Conservation (phyloP, 1,140 invertebrate species). For the Paracyclopina nana region DNA sequence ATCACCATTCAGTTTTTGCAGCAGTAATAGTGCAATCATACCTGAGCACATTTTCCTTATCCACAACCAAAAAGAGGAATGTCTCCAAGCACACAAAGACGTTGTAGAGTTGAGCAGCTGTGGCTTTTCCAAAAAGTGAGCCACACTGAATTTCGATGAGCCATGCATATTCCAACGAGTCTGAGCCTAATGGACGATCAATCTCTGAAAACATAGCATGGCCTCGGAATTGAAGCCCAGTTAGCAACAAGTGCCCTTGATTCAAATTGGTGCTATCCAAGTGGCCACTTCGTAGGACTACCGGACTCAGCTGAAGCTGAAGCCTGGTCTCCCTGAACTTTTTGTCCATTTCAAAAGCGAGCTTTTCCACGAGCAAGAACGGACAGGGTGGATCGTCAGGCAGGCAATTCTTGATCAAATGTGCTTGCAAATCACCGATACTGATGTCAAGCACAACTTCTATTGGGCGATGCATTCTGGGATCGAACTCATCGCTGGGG, state of each 20-base stretch:
- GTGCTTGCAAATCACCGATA: constrained; percentile 82
- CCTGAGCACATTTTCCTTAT: constrained; percentile 71
- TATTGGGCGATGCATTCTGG: constrained; percentile 61
- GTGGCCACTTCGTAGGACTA: constrained; percentile 37
- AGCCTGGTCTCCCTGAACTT: constrained; percentile 67
- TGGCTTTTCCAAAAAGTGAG: constrained; percentile 31
- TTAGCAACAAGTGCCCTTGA: constrained; percentile 3
- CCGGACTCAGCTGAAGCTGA: constrained; percentile 71
- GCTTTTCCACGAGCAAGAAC: constrained; percentile 63
- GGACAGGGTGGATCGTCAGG: constrained; percentile 73
- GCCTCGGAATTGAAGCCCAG: constrained; percentile 43
- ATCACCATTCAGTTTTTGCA: too few relatives aligned
- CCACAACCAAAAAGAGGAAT: constrained; percentile 58
- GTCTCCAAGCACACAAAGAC: constrained; percentile 70
- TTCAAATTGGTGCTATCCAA: background rate
- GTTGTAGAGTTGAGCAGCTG: constrained; percentile 43
- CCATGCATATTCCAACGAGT: constrained; percentile 94
- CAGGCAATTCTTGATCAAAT: constrained; percentile 70
- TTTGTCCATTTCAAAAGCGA: constrained; percentile 93
- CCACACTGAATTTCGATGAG: constrained; percentile 37
- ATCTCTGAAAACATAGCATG: constrained; percentile 93
- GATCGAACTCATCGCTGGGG: constrained; percentile 39
- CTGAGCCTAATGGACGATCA: constrained; percentile 65
- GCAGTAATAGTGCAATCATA: too few relatives aligned
- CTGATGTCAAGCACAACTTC: constrained; percentile 81